Conservation (phyloP, 2,888 invertebrate species). For the Drosophila flavopinicola region DNA sequence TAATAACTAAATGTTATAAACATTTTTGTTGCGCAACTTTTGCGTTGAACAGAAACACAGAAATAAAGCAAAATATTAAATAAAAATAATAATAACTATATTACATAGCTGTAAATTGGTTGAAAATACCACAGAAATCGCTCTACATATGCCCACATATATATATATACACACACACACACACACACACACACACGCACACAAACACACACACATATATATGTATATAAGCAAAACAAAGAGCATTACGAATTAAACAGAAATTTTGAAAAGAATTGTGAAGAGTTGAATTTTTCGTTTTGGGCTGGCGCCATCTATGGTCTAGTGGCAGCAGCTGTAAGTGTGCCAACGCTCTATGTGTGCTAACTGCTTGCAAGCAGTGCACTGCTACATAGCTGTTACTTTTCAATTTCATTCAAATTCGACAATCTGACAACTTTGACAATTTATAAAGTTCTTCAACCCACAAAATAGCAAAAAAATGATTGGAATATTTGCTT, state of each 20-base stretch:
- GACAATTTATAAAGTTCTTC: no score
- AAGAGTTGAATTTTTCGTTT: background rate
- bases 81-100: constrained; percentile 14
- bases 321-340: background rate
- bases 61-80: constrained; percentile 15
- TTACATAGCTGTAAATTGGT: constrained; percentile 51
- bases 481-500: no score
- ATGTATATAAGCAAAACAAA: constrained; percentile 65
- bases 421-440: no score
- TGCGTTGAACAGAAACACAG: constrained; percentile 43
- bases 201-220: constrained; percentile 33
- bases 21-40: constrained; percentile 70
- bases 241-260: constrained; percentile 72
- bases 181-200: constrained; percentile 10
- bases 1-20: constrained; percentile 53
- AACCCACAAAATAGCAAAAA: no score
- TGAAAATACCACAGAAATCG: constrained; percentile 41
- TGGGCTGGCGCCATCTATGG: constrained; percentile 33
- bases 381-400: accelerated
- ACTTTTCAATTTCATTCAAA: background rate
- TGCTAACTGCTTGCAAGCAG: constrained; percentile 29
- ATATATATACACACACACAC: background rate
- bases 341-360: no score
- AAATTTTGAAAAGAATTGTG: constrained; percentile 64
- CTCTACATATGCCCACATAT: constrained; percentile 42